Percentiles rank a stretch among this genome's conserved stretches.
Conservation (phyloP, 2,797 vertebrate species). For the Agapornis canus region DNA sequence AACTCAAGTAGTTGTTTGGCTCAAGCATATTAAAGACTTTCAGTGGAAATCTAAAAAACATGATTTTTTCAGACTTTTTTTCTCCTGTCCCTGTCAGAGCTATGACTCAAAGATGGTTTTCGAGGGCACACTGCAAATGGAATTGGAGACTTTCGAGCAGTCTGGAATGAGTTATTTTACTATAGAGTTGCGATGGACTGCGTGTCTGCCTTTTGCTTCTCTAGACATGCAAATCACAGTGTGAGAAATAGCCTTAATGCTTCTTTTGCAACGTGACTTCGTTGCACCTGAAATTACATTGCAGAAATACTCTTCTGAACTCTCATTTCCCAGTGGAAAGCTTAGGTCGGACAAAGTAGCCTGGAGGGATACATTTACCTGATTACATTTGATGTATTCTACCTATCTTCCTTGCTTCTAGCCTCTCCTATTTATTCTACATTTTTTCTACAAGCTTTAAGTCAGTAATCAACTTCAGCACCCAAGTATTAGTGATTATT, state of each 20-base stretch:
- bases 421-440: neutral
- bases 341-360: conserved; percentile 39
- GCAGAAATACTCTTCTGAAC: conserved; percentile 41
- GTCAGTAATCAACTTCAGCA: conserved; percentile 52
- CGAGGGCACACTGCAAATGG: neutral
- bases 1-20: neutral
- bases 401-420: conserved; percentile 30
- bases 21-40: neutral
- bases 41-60: neutral
- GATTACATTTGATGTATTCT: conserved; percentile 64
- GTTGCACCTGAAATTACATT: conserved; percentile 54
- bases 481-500: conserved; percentile 63
- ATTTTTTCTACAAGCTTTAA: conserved; percentile 34
- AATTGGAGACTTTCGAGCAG: neutral
- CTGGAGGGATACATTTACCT: conserved; percentile 52
- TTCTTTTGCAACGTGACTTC: conserved; percentile 23
- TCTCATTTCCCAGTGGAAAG: conserved; percentile 32
- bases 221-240: conserved; percentile 4
- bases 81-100: neutral
- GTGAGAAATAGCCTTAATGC: conserved; percentile 20
- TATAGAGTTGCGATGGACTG: neutral
- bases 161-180: neutral
- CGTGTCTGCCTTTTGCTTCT: neutral
- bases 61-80: neutral
- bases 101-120: neutral